Evolutionary conservation across 2,113 vertebrate genomes (phyloP).

Genomic region (Triplophysa dalaica): DNA sequence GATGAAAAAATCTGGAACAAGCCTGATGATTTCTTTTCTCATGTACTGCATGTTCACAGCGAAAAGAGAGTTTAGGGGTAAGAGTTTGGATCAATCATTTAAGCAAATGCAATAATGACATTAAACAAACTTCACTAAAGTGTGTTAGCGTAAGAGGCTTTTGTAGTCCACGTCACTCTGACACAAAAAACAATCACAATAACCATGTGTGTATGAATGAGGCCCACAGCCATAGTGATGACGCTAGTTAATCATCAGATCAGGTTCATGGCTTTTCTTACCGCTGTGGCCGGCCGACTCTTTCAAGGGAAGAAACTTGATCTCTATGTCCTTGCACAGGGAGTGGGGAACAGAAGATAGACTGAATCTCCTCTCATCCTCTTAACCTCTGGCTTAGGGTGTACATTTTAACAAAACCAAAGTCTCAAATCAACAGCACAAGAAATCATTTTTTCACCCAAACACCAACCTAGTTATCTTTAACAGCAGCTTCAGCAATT

Average conservation of each 20-base stretch:
- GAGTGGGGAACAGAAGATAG: conserved; percentile 39
- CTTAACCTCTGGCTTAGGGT: conserved; percentile 64
- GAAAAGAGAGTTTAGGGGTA: too few species aligned
- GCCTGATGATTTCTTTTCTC: too few species aligned
- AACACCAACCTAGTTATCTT: conserved; percentile 60
- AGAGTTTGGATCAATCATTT: neutral
- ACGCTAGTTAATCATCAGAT: conserved; percentile 74
- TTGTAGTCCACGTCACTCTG: conserved; percentile 47
- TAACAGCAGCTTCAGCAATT: conserved; percentile 62
- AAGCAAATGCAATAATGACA: neutral
- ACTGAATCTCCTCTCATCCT: conserved; percentile 60
- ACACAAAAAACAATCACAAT: conserved; percentile 54
- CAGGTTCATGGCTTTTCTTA: conserved; percentile 71
- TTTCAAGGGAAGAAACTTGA: conserved; percentile 69
- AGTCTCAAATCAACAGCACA: conserved; percentile 46
- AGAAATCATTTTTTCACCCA: conserved; percentile 68
- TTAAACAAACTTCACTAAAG: neutral
- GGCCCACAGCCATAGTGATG: conserved; percentile 71
- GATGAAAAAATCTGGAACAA: too few species aligned
- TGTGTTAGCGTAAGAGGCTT: conserved; percentile 9
- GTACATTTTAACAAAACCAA: conserved; percentile 53
- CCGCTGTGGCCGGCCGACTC: conserved; percentile 58
- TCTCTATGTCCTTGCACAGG: conserved; percentile 62
- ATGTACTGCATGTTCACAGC: too few species aligned
- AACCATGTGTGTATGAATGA: conserved; percentile 56